Evolutionary conservation across 2,888 invertebrate species (phyloP).

Genomic region (Pegoplata infirma): DNA sequence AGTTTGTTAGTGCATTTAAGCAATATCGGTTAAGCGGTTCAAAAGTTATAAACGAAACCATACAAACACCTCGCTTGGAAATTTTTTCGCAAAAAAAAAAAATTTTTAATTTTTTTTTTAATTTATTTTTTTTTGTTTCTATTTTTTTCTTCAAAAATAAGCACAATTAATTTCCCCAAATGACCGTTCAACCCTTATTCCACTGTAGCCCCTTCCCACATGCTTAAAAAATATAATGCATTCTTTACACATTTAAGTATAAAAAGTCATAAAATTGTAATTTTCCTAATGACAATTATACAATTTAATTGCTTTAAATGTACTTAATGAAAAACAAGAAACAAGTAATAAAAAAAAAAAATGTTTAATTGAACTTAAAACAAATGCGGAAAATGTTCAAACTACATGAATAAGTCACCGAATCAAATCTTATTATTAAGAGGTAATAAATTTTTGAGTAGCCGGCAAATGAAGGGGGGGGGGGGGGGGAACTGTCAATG

Average conservation of each 20-base stretch:
- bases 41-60: too few relatives aligned
- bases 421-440: not conserved
- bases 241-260: slow-evolving; percentile 42
- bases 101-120: too few relatives aligned
- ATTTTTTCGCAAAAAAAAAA: too few relatives aligned
- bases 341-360: slow-evolving; percentile 43
- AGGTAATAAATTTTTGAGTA: slow-evolving; percentile 12
- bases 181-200: too few relatives aligned
- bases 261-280: slow-evolving; percentile 48
- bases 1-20: too few relatives aligned
- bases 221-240: slow-evolving; percentile 25
- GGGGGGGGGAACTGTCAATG: not conserved
- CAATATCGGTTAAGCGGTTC: too few relatives aligned
- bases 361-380: too few relatives aligned
- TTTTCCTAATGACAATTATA: slow-evolving; percentile 56
- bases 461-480: not conserved
- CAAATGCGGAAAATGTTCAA: not conserved
- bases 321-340: slow-evolving; percentile 52
- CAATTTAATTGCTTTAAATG: slow-evolving; percentile 60
- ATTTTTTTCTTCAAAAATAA: too few relatives aligned
- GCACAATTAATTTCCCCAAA: too few relatives aligned
- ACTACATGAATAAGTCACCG: not conserved
- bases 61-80: too few relatives aligned
- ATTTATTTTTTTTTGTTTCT: too few relatives aligned
- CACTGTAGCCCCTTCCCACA: too few relatives aligned